phyloP scores from a whole-genome alignment of 2,888 invertebrate species.

The Andricus curvator region DNA sequence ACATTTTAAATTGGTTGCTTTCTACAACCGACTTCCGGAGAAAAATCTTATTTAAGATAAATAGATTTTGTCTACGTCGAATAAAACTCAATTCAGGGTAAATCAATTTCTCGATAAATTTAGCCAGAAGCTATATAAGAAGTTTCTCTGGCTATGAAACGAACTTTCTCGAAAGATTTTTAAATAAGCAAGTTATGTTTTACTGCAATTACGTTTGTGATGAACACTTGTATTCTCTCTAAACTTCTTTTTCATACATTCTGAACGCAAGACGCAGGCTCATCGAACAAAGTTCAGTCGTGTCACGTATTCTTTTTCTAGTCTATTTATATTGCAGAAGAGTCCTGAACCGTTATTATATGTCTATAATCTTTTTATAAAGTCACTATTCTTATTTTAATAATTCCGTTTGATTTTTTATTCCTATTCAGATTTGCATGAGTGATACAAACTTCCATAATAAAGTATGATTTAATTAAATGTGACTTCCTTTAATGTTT shows the following conservation, averaged over 20 bases:
- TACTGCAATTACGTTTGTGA: neutral
- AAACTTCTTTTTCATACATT: conserved; percentile 1
- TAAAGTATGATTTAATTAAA: neutral
- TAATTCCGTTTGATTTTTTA: neutral
- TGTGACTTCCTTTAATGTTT: neutral
- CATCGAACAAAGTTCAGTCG: conserved; percentile 23
- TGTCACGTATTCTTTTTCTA: conserved; percentile 21
- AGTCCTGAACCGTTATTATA: conserved; percentile 2
- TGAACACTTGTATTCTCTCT: neutral
- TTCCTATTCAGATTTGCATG: neutral
- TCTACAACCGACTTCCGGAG: neutral
- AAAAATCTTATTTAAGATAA: neutral
- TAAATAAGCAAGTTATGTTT: neutral
- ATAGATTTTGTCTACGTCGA: neutral
- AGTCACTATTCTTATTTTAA: neutral
- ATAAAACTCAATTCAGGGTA: neutral
- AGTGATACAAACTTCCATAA: neutral
- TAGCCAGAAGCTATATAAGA: neutral
- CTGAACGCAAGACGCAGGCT: neutral
- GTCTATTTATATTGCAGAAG: conserved; percentile 3
- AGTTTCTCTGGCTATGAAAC: conserved; percentile 19
- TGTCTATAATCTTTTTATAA: neutral
- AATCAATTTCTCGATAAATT: neutral
- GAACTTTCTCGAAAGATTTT: neutral
- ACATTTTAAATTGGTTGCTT: conserved; percentile 3